Evolutionary conservation across 2,113 vertebrate species (phyloP), one percentile per base, ranked within the genome.

Genomic region (Suricata suricatta): DNA sequence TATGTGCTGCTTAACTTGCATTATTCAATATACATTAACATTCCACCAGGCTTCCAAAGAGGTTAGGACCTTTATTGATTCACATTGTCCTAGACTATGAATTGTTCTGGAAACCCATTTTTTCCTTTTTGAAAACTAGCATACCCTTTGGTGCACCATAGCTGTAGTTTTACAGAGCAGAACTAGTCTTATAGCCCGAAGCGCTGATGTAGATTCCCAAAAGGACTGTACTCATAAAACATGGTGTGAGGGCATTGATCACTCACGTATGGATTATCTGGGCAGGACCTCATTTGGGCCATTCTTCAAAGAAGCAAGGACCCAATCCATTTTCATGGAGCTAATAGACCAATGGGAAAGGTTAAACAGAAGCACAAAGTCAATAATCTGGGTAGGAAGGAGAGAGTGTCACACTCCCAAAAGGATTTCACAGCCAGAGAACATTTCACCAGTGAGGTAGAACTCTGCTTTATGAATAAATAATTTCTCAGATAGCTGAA

Each of bases 401-500:
- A 92, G 44, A 87, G 44, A 77, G 16, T 57, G n/a, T 82, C 38
- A 71, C 1, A 54, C 38, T 29, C 33, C 82, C 33, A 71, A 93
- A 7, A 95, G 68, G 77, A 71, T 86, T 35, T 93, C 33, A 52
- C 23, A 64, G 4, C 52, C 23, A 68, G 38, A 54, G 54, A 90
- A 38, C n/a, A 54, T 57, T 83, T 66, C 54, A 69, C 72, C 89
- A 97, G 88, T 91, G 44, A 72, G 2, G 72, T 69, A 23, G 74
- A 23, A 85, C n/a, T 69, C 25, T 77, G 54, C 38, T 97, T 87
- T 90, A 88, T 81, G 76, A 97, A 93, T 96, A 87, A 93, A 69
- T 94, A 96, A 93, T 87, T 95, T 69, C 72, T 95, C 25, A 74
- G 23, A 60, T 21, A 57, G 47, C 60, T 83, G 14, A 86, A 88